phyloP scores from a whole-genome alignment of 30 jellyfish, hydroid and myxozoan species.

The Aurelia aurita region DNA sequence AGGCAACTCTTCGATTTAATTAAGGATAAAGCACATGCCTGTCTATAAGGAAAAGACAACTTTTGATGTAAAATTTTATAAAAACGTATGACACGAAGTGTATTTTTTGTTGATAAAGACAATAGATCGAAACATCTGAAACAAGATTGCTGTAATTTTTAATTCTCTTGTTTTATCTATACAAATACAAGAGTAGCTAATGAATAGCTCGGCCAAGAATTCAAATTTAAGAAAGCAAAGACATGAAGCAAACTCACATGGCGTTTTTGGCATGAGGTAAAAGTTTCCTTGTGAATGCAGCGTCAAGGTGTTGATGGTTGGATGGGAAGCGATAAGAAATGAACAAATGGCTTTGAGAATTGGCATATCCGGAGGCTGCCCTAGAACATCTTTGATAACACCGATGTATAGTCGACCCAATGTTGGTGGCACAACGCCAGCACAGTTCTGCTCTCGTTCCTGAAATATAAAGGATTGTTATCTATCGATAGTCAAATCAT shows the following conservation, averaged over 20 bases:
- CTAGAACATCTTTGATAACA: slow-evolving; percentile 70
- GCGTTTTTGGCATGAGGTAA: slow-evolving; percentile 77
- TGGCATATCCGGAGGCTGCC: slow-evolving; percentile 95
- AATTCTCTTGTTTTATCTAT: too few species aligned
- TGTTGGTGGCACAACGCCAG: slow-evolving; percentile 60
- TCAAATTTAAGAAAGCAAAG: too few species aligned
- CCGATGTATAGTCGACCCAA: slow-evolving; percentile 82
- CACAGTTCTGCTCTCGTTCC: slow-evolving; percentile 92
- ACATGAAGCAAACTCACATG: slow-evolving; percentile 35
- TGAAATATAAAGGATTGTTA: neutral
- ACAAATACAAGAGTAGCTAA: too few species aligned
- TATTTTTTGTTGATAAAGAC: too few species aligned
- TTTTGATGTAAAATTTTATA: too few species aligned
- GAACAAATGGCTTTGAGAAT: slow-evolving; percentile 85
- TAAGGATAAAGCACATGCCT: too few species aligned
- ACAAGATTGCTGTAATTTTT: too few species aligned
- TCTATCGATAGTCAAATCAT: neutral
- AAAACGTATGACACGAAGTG: too few species aligned
- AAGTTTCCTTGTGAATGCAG: slow-evolving; percentile 83
- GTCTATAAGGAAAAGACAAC: too few species aligned
- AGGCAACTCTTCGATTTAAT: too few species aligned
- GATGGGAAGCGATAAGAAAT: slow-evolving; percentile 91
- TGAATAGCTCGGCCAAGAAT: too few species aligned
- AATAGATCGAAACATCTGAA: too few species aligned
- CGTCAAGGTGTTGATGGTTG: slow-evolving; percentile 90